Conservation (phyloP, 2,113 vertebrate genomes). For the Ailuropoda melanoleuca region DNA sequence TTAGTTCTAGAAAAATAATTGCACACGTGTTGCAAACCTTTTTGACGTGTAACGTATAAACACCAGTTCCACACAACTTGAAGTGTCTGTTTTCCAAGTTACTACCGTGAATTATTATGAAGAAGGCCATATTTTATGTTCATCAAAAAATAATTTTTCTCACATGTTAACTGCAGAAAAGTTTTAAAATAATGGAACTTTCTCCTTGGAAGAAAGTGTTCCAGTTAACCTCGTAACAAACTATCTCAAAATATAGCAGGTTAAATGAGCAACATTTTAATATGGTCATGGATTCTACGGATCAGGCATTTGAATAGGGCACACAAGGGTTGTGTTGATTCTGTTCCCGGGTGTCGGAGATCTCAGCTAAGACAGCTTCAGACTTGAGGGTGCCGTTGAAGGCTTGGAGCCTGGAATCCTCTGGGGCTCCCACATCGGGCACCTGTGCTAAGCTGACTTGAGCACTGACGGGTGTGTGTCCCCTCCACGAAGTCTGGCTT, state of each 20-base stretch:
- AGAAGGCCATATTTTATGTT: slow-evolving; percentile 2
- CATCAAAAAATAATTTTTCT: neutral
- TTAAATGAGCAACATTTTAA: neutral
- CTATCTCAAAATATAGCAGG: neutral
- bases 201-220: slow-evolving; percentile 17
- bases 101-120: slow-evolving; percentile 21
- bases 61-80: neutral
- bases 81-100: slow-evolving; percentile 29
- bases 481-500: neutral
- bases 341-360: neutral
- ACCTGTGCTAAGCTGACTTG: neutral
- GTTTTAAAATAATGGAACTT: slow-evolving; percentile 28
- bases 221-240: neutral
- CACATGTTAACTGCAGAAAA: neutral
- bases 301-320: neutral
- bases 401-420: neutral
- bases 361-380: neutral
- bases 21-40: neutral
- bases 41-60: neutral
- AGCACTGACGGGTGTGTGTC: accelerated
- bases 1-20: slow-evolving; percentile 60
- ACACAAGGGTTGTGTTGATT: neutral
- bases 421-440: accelerated
- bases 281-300: neutral
- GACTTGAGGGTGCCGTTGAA: neutral